Base-by-base conservation (phyloP, 2,797 vertebrate species). In the Rachycentron canadum region DNA sequence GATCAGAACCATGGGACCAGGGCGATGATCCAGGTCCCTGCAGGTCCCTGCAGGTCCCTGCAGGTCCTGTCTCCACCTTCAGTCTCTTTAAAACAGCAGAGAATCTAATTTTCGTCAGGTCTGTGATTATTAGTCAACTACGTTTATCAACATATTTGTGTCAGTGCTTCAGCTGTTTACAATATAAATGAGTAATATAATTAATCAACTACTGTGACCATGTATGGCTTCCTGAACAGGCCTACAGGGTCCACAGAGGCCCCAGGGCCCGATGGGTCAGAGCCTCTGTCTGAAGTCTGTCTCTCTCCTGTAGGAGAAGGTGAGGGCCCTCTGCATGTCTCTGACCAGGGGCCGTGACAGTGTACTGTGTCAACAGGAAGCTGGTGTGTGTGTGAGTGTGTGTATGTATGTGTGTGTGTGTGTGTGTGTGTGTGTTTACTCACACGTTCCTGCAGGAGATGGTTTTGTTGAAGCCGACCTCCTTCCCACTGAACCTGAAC, bases 371-470 rank as follows among this genome's bases (percentile, higher is more conserved):
- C 11, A 12, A 14, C 2, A 14, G 11, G 38, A 13, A 13, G 11
- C 11, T 43, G 13, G 32, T 28, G n/a, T 72, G 53, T 60, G 61
- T 73, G 63, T 34, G 58, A 52, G 55, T 5, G 34, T 32, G 26
- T 61, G 47, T 71, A 30, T 40, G 60, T 26, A n/a, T 73, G 63
- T 34, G 58, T 58, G 55, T 5, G 34, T 32, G 26, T 61, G 47
- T 71, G 36, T 40, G 60, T 26, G 3, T 21, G 52, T 30, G 52
- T 16, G 80, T 10, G 14, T 7, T 36, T 21, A 97, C 97, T 95
- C 95, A 99, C 98, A 99, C 97, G 17, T 97, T 98, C 86, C 98
- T 95, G 88, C 98, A 99, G 45, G 95, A 82, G 82, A 98, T 81
- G 16, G 95, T 95, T 91, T 95, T 97, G 86, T 95, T 94, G 94